Base-by-base conservation (phyloP, 2,888 invertebrate species). In the Cheilosia vulpina region DNA sequence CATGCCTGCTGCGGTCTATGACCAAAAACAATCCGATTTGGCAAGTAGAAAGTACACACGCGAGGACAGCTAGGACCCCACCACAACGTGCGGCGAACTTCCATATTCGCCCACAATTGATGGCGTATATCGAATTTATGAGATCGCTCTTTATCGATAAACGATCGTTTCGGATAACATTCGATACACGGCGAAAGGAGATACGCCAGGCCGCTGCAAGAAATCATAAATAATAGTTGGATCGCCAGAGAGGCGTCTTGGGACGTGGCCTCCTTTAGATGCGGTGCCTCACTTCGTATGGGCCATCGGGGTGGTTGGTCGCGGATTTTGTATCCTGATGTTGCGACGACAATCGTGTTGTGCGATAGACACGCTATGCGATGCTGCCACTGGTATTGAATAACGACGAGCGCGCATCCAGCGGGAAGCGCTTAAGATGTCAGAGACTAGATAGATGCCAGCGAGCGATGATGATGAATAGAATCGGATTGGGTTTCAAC, bases 81-180 rank as follows among this genome's bases (percentile, higher is more conserved):
- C 13, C 50, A 13, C 13, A 27, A 15, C n/a, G 43, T 38, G 58
- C 47, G 71, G 65, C 69, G 71, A 71, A 76, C 62, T 72, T 75
- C 71, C 85, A 81, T 81, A 76, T 76, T 80, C 85, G 81, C 85
- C 85, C 81, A 85, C 85, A 85, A 81, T 85, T 85, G 72, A 85
- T 85, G 81, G 85, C 72, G 80, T 77, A 81, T 80, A 81, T 81
- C 76, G 81, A 85, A 85, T 85, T 85, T 85, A 85, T 85, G 81
- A 77, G 85, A 85, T 85, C 85, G 76, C 81, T 63, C 62, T 81
- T 81, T 81, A 85, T 85, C 85, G 81, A 85, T 81, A 85, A 85
- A 85, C 81, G 85, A 85, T 85, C 85, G 80, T 81, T 76, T 66
- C 63, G 76, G 85, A 85, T 85, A 81, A 72, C 66, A 81, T 68